Percentiles rank a stretch among this genome's conserved stretches.
Evolutionary conservation across 1,140 invertebrate species (phyloP).

Genomic region (Trichonephila clavata): DNA sequence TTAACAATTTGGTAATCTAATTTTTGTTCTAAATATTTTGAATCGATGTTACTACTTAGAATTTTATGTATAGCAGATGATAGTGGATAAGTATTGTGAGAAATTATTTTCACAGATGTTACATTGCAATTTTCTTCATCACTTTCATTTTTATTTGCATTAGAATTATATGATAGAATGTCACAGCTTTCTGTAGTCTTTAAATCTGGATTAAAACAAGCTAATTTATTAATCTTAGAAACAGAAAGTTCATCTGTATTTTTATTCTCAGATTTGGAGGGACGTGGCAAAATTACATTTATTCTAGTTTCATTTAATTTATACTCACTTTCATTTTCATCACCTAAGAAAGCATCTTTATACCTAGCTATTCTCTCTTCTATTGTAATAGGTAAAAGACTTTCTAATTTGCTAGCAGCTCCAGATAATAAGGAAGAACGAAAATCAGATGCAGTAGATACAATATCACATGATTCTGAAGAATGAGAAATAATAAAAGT

Average conservation of each 20-base stretch:
- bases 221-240: not conserved
- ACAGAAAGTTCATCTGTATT: not conserved
- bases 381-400: slow-evolving; percentile 69
- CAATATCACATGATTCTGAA: slow-evolving; percentile 49
- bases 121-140: slow-evolving; percentile 57
- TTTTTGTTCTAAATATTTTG: slow-evolving; percentile 69
- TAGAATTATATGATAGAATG: not conserved
- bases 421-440: slow-evolving; percentile 60
- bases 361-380: slow-evolving; percentile 74
- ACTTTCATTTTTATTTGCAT: slow-evolving; percentile 45
- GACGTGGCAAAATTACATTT: slow-evolving; percentile 73
- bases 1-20: slow-evolving; percentile 64
- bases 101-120: slow-evolving; percentile 73
- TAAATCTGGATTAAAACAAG: slow-evolving; percentile 37
- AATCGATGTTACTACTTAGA: slow-evolving; percentile 72
- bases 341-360: slow-evolving; percentile 70
- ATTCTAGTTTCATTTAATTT: slow-evolving; percentile 71
- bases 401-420: slow-evolving; percentile 73
- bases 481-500: slow-evolving; percentile 26
- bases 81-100: slow-evolving; percentile 70
- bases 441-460: not conserved
- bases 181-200: slow-evolving; percentile 38
- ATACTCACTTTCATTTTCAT: slow-evolving; percentile 52
- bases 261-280: slow-evolving; percentile 48
- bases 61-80: slow-evolving; percentile 72